These are phyloP conservation scores for Thamnaconus septentrionalis DNA, from an alignment of 2,113 vertebrate genomes.

Conservation along the genomic window DNA sequence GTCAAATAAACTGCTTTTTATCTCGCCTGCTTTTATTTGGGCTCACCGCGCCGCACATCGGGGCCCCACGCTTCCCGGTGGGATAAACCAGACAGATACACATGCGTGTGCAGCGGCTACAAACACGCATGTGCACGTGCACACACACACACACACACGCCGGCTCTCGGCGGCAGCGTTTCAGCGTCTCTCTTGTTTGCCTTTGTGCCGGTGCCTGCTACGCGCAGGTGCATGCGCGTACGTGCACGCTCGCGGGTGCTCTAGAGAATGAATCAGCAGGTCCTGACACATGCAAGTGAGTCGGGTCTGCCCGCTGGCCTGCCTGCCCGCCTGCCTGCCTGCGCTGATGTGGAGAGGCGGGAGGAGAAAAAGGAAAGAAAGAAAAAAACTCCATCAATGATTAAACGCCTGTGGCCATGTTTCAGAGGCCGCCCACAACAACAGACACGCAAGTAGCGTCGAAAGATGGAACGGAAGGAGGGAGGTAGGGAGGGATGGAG, in stretches of 20 bases:
- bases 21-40: constrained; percentile 55
- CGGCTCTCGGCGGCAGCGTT: constrained; percentile 10
- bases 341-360: too few relatives aligned
- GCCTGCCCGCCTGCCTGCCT: constrained; percentile 21
- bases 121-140: neutral
- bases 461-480: constrained; percentile 20
- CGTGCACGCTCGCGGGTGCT: constrained; percentile 21
- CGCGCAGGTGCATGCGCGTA: neutral
- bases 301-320: constrained; percentile 63
- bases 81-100: constrained; percentile 39
- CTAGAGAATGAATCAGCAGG: constrained; percentile 75
- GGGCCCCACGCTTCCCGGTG: constrained; percentile 45
- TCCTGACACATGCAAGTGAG: constrained; percentile 58
- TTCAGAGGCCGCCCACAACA: constrained; percentile 59
- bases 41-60: constrained; percentile 46
- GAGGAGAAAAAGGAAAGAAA: constrained; percentile 10
- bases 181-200: constrained; percentile 13
- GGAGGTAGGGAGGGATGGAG: constrained; percentile 16
- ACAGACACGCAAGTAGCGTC: constrained; percentile 49
- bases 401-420: constrained; percentile 71
- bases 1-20: constrained; percentile 63
- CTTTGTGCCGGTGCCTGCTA: constrained; percentile 21
- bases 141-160: constrained; percentile 34
- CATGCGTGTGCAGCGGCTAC: constrained; percentile 11
- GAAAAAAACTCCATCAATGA: constrained; percentile 68